These are phyloP conservation scores for Halcyon leucocephala DNA, from an alignment of 2,797 vertebrate genomes.

Conservation along the genomic window DNA sequence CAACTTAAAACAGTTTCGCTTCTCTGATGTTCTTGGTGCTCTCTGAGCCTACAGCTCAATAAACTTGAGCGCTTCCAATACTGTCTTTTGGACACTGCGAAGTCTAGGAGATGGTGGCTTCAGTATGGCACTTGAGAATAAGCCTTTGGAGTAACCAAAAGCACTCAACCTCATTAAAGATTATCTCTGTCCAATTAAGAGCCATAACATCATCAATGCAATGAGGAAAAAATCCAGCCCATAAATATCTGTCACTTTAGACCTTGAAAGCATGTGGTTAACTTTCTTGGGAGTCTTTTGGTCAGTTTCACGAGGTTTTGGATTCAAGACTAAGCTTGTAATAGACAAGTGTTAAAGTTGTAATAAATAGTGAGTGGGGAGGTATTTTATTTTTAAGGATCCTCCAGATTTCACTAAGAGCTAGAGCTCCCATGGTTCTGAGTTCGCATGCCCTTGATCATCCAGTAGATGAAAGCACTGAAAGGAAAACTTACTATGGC, in stretches of 20 bases:
- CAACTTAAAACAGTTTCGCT: background rate
- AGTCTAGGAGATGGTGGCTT: background rate
- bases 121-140: background rate
- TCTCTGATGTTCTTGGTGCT: background rate
- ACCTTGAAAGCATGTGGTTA: background rate
- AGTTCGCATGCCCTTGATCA: background rate
- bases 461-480: background rate
- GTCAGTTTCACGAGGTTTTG: background rate
- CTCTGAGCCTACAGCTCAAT: background rate
- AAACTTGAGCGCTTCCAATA: background rate
- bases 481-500: background rate
- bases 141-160: background rate
- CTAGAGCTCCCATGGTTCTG: background rate
- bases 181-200: background rate
- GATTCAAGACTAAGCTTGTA: background rate
- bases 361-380: background rate
- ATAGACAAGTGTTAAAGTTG: background rate
- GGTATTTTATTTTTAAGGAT: background rate
- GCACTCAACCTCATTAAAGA: background rate
- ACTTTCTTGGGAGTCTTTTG: background rate
- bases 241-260: background rate
- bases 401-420: background rate
- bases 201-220: background rate
- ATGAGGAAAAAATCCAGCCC: background rate
- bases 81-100: background rate